Percentiles rank a stretch among this genome's conserved stretches.
Evolutionary conservation across 2,797 vertebrate genomes (phyloP).

Genomic region (Sebastes cheni): DNA sequence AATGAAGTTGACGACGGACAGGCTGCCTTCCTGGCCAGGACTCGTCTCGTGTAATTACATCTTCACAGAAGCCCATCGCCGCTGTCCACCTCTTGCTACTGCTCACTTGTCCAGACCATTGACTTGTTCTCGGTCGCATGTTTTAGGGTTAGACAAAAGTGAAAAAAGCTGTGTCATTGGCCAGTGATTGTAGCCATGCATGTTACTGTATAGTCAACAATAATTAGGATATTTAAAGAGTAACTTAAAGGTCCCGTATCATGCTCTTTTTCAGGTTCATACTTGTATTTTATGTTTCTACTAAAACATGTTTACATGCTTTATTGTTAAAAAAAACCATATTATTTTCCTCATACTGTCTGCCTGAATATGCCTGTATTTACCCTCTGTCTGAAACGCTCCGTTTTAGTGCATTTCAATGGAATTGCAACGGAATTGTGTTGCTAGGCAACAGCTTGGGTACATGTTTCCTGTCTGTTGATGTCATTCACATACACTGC

Average conservation of each 20-base stretch:
- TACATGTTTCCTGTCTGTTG: too few species aligned
- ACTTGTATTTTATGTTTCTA: too few species aligned
- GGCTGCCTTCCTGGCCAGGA: slow-evolving; percentile 32
- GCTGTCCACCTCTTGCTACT: not conserved
- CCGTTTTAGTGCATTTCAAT: too few species aligned
- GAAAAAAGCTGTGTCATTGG: not conserved
- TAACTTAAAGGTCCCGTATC: not conserved
- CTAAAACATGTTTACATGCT: too few species aligned
- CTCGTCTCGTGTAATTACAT: slow-evolving; percentile 36
- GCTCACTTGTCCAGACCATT: not conserved
- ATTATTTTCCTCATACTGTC: too few species aligned
- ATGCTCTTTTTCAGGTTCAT: too few species aligned
- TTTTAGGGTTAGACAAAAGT: not conserved
- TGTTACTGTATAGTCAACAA: not conserved
- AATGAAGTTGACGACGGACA: slow-evolving; percentile 64
- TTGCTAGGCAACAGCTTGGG: too few species aligned
- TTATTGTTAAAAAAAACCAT: too few species aligned
- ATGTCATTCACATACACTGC: too few species aligned
- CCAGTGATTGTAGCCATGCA: not conserved
- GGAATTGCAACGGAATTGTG: too few species aligned
- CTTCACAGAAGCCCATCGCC: not conserved
- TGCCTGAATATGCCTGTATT: too few species aligned
- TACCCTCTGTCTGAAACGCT: too few species aligned
- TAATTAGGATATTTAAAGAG: not conserved
- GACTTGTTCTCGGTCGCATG: not conserved